A percentile compares a stretch with the other conserved stretches of the same genome.
These are phyloP conservation scores for Monopis laevigella DNA, from an alignment of 2,888 invertebrate genomes.

Conservation along the genomic window DNA sequence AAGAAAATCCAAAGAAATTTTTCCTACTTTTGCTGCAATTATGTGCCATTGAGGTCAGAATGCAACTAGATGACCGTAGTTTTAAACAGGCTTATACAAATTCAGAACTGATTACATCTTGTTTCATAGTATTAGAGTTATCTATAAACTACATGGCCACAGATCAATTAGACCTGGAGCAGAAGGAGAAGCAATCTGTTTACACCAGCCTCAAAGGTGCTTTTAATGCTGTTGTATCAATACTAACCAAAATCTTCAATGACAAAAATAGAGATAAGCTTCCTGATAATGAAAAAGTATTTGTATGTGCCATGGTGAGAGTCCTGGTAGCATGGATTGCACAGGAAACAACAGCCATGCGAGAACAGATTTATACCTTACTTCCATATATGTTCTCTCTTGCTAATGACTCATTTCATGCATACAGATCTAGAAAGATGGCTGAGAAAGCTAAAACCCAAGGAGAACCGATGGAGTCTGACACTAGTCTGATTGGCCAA, in stretches of 20 bases:
- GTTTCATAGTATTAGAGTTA: constrained; percentile 83
- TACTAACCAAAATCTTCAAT: constrained; percentile 76
- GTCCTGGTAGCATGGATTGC: constrained; percentile 90
- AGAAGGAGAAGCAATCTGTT: constrained; percentile 90
- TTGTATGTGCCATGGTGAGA: constrained; percentile 85
- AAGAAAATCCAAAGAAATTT: constrained; percentile 83
- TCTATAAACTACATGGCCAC: constrained; percentile 82
- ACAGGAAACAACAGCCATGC: constrained; percentile 89
- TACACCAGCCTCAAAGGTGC: constrained; percentile 91
- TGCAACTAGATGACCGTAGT: constrained; percentile 90
- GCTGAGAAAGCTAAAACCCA: constrained; percentile 73
- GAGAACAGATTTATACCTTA: constrained; percentile 81
- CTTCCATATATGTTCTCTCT: constrained; percentile 83
- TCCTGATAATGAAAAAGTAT: constrained; percentile 76
- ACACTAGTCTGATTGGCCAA: constrained; percentile 58
- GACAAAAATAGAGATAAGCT: constrained; percentile 77
- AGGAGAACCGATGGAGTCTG: constrained; percentile 58
- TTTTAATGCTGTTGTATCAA: constrained; percentile 81
- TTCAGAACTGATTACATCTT: constrained; percentile 81
- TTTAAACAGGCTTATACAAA: constrained; percentile 81
- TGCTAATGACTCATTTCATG: constrained; percentile 85
- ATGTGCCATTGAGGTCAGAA: constrained; percentile 91
- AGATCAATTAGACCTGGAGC: constrained; percentile 85
- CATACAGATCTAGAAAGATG: constrained; percentile 72
- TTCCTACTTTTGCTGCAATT: constrained; percentile 85